Base-by-base conservation (phyloP, 2,888 invertebrate genomes). In the Priocnemis perturbator region DNA sequence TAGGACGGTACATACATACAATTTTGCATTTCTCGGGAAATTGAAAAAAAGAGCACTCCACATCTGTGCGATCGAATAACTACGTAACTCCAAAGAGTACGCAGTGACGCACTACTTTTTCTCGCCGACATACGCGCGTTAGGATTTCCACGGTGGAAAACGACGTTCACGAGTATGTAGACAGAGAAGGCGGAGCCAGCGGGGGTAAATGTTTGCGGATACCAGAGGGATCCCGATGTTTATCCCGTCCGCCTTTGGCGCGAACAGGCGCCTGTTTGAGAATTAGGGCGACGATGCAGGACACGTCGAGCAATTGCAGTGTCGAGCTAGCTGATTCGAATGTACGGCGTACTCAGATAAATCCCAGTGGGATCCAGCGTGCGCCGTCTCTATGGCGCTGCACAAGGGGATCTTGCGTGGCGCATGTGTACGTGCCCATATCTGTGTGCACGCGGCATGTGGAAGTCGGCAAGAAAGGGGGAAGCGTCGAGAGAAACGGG, bases 171-270 rank as follows among this genome's bases (percentile, higher is more conserved):
- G 26, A 68, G 60, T 63, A 60, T 55, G 66, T 56, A 67, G 62
- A 56, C 50, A 37, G 67, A 78, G 77, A 76, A 71, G 76, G 11
- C 14, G 5, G 26, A 26, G 37, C 4, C 37, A 63, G 59, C 60
- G 45, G 67, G 50, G 61, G 81, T 68, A 83, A 85, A 84, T 81
- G 79, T 84, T 85, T 84, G 81, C 74, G 72, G 76, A 77, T 80
- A 73, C 72, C 76, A 67, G 73, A 78, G 77, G 76, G 69, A 79
- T 77, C 74, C 74, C 71, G 66, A 60, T 81, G 74, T 84, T 83
- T 84, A 75, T 79, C 53, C 47, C 67, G 67, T 30, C 68, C 72
- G 73, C 71, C 73, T 79, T 77, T 64, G 71, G 73, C 67, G 74
- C 60, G 67, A 78, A 74, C 69, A 55, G 70, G 69, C 68, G 76